These are phyloP conservation scores for Athetis lepigone DNA, from an alignment of 2,888 invertebrate species.

Conservation along the genomic window DNA sequence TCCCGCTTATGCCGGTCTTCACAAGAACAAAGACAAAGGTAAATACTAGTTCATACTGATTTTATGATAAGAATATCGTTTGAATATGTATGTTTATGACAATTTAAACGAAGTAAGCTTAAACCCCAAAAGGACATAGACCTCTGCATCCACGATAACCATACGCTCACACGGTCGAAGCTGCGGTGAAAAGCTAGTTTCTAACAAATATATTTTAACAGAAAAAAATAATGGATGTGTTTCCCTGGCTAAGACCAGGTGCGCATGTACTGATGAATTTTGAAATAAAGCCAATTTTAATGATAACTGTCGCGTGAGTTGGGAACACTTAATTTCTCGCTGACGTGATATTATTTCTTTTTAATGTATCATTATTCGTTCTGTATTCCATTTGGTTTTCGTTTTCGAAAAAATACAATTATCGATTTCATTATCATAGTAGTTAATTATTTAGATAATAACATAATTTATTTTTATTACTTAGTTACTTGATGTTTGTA, in stretches of 20 bases:
- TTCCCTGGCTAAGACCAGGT: slow-evolving; percentile 15
- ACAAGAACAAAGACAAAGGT: too few relatives aligned
- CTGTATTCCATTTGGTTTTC: slow-evolving; percentile 14
- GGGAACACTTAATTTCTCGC: slow-evolving; percentile 19
- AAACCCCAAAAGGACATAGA: too few relatives aligned
- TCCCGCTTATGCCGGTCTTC: too few relatives aligned
- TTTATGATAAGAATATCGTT: too few relatives aligned
- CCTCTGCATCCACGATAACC: too few relatives aligned
- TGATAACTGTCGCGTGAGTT: slow-evolving; percentile 38
- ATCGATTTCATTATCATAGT: background rate
- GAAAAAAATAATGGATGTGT: background rate
- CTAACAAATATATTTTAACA: too few relatives aligned
- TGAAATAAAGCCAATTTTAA: slow-evolving; percentile 57
- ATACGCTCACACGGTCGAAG: too few relatives aligned
- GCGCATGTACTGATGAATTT: slow-evolving; percentile 29
- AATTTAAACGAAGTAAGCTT: too few relatives aligned
- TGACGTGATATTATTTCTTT: slow-evolving; percentile 32
- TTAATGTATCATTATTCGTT: slow-evolving; percentile 33
- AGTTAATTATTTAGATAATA: background rate
- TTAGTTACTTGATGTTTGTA: background rate
- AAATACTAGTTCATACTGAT: too few relatives aligned
- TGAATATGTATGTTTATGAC: too few relatives aligned
- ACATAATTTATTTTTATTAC: slow-evolving; percentile 6
- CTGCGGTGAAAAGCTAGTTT: too few relatives aligned
- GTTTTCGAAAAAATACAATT: slow-evolving; percentile 11